Evolutionary conservation across 2,797 vertebrate genomes (phyloP).

Genomic region (Sarcophilus harrisii): DNA sequence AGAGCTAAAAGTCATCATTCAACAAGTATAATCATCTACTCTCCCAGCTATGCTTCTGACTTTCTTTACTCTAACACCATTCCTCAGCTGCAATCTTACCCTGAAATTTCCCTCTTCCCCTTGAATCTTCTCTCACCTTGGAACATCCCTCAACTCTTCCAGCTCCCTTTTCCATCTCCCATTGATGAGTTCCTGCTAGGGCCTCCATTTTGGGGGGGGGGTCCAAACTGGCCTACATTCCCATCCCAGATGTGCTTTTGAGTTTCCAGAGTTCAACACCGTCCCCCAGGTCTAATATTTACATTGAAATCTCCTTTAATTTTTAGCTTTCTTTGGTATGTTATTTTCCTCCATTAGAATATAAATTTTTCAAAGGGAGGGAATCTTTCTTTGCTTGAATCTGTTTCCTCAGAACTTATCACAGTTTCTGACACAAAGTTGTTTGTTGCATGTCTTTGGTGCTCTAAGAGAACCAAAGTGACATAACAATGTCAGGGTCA

Average conservation of each 20-base stretch:
- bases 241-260: background rate
- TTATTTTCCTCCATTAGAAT: background rate
- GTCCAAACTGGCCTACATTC: background rate
- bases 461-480: background rate
- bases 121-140: background rate
- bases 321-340: background rate
- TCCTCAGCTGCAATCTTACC: background rate
- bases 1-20: background rate
- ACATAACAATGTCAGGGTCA: background rate
- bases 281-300: background rate
- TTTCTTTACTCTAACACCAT: background rate
- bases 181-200: background rate
- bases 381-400: background rate
- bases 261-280: background rate
- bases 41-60: background rate
- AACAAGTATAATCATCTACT: background rate
- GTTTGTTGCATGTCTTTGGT: background rate
- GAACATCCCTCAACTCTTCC: background rate
- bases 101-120: background rate
- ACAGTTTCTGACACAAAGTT: background rate
- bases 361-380: background rate
- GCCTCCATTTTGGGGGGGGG: background rate
- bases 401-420: background rate
- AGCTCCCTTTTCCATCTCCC: background rate
- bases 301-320: background rate